These are phyloP conservation scores for Phortica okadai DNA, from an alignment of 2,888 invertebrate genomes.

Conservation along the genomic window DNA sequence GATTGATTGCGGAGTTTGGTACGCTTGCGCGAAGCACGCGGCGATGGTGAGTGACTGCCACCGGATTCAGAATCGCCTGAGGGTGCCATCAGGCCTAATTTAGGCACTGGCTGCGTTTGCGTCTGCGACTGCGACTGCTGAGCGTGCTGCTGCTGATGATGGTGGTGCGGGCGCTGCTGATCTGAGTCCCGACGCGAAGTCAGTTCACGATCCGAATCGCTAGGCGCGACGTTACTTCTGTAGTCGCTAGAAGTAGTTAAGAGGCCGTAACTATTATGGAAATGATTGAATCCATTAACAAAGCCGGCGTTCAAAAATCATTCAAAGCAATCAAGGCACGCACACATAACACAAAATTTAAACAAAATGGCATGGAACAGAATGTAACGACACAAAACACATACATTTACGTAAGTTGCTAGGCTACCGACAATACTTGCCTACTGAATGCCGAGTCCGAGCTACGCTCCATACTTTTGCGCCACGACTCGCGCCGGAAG, in stretches of 20 bases:
- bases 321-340: not conserved
- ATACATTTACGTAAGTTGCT: not conserved
- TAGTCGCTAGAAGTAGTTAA: slow-evolving; percentile 87
- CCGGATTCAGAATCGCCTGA: slow-evolving; percentile 91
- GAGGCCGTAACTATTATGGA: slow-evolving; percentile 76
- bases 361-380: not conserved
- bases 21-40: slow-evolving; percentile 86
- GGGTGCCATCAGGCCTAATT: slow-evolving; percentile 82
- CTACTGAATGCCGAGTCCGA: slow-evolving; percentile 95
- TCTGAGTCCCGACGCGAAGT: slow-evolving; percentile 85
- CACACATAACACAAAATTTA: not conserved
- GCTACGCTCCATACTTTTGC: slow-evolving; percentile 93
- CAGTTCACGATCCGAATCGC: slow-evolving; percentile 92
- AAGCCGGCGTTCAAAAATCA: slow-evolving; percentile 33
- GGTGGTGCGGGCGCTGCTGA: slow-evolving; percentile 71
- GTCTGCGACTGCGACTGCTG: slow-evolving; percentile 32
- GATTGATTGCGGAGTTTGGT: slow-evolving; percentile 94
- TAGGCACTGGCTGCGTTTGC: slow-evolving; percentile 76
- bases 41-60: slow-evolving; percentile 91
- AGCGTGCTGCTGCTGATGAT: slow-evolving; percentile 52
- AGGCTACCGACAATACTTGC: slow-evolving; percentile 78
- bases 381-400: not conserved
- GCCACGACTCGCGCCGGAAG: slow-evolving; percentile 90
- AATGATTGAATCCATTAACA: slow-evolving; percentile 57
- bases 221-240: slow-evolving; percentile 92